Conservation (phyloP, 53 echinoderm and acorn worm genomes). For the Echinometra lucunter region DNA sequence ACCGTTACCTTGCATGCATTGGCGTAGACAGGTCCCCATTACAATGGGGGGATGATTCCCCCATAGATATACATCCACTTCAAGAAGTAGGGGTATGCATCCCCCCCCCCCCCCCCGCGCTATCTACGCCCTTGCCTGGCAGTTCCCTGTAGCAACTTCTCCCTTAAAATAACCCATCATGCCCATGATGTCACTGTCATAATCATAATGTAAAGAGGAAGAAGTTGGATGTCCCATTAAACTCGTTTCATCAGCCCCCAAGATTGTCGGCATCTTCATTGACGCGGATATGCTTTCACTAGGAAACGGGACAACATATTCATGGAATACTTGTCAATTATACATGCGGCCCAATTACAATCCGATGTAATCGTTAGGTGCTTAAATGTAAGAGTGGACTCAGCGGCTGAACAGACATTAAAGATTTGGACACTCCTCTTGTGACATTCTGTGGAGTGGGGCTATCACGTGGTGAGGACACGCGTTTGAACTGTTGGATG, state of each 20-base stretch:
- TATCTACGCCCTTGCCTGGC: too few relatives aligned
- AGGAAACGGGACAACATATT: conserved; percentile 17
- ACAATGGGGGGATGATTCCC: too few relatives aligned
- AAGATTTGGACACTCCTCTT: background rate
- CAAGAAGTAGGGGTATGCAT: too few relatives aligned
- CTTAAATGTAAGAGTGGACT: background rate
- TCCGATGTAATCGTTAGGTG: background rate
- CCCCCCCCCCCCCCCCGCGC: too few relatives aligned
- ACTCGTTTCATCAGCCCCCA: background rate
- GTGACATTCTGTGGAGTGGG: background rate
- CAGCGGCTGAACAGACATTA: background rate
- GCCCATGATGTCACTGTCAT: background rate
- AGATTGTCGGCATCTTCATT: background rate
- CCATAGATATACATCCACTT: too few relatives aligned
- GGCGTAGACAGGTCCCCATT: too few relatives aligned
- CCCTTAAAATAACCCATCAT: too few relatives aligned
- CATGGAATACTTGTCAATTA: background rate
- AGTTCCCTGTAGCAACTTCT: too few relatives aligned
- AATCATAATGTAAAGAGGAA: background rate
- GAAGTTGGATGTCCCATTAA: background rate
- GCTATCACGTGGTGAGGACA: background rate
- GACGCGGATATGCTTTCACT: background rate
- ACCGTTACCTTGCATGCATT: too few relatives aligned
- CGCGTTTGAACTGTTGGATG: too few relatives aligned
- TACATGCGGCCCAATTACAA: background rate